A percentile compares a stretch with the other conserved stretches of the same genome.
Conservation (phyloP, 2,797 vertebrate species). For the Aplochiton taeniatus region DNA sequence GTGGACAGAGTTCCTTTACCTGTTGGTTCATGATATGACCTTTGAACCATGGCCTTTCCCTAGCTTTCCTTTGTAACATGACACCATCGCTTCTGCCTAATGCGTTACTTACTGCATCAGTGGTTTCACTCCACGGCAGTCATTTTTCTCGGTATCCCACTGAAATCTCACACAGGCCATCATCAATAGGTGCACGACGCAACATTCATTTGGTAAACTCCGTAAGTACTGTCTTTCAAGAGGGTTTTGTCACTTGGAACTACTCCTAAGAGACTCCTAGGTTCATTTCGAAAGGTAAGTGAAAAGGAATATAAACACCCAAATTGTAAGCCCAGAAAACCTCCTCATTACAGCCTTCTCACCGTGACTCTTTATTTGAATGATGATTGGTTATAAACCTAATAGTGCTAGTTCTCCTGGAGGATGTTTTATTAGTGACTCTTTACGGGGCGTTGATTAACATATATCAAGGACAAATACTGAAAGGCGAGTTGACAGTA, state of each 20-base stretch:
- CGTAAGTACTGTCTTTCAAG: no score
- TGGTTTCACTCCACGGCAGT: slow-evolving; percentile 12
- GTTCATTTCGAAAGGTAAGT: background rate
- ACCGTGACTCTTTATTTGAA: no score
- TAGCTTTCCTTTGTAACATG: slow-evolving; percentile 25
- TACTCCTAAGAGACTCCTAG: background rate
- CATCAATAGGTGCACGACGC: background rate
- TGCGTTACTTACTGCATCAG: slow-evolving; percentile 18
- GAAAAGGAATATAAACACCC: no score
- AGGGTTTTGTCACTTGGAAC: no score
- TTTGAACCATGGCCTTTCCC: background rate
- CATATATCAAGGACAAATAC: no score
- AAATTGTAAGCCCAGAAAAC: no score
- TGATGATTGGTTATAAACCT: no score
- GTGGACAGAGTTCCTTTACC: background rate
- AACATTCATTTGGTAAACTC: background rate
- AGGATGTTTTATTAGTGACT: no score
- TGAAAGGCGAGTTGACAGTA: no score
- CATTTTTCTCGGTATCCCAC: background rate
- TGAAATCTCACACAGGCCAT: background rate
- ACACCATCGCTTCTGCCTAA: background rate
- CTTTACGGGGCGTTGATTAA: no score
- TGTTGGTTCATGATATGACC: background rate
- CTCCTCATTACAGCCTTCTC: no score
- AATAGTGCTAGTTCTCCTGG: no score